Evolutionary conservation across 2,797 vertebrate genomes (phyloP).

Genomic region (Loriculus beryllinus): DNA sequence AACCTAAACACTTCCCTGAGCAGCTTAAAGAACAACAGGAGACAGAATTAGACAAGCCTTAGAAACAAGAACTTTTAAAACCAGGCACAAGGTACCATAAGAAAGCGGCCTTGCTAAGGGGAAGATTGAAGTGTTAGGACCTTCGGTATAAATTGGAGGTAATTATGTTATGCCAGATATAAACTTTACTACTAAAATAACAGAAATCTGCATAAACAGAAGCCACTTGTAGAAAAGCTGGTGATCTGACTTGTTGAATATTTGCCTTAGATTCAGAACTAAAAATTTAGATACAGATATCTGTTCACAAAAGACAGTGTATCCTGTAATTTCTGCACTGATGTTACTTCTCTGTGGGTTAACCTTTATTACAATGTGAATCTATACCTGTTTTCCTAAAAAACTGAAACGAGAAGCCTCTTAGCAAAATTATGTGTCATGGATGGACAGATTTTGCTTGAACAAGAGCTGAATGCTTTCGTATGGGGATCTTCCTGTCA

Average conservation of each 20-base stretch:
- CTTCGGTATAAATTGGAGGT: not conserved
- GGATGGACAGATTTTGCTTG: not conserved
- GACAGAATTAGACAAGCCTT: not conserved
- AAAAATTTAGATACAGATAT: not conserved
- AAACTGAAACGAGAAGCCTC: not conserved
- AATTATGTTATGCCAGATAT: not conserved
- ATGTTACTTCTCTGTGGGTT: not conserved
- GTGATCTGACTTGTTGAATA: not conserved
- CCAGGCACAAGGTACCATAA: not conserved
- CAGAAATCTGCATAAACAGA: not conserved
- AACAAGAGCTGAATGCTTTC: not conserved
- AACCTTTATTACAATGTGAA: not conserved
- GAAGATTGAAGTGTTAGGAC: not conserved
- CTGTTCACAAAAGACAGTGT: fast-evolving
- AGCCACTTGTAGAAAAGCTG: not conserved
- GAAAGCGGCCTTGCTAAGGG: not conserved
- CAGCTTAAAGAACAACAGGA: not conserved
- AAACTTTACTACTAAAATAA: not conserved
- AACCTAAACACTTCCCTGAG: not conserved
- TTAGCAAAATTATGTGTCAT: not conserved
- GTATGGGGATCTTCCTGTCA: not conserved
- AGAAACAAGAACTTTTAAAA: not conserved
- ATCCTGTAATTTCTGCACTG: not conserved
- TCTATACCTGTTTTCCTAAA: not conserved
- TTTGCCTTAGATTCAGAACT: not conserved